Base-by-base conservation (phyloP, 2,113 vertebrate species). In the Prietella phreatophila region DNA sequence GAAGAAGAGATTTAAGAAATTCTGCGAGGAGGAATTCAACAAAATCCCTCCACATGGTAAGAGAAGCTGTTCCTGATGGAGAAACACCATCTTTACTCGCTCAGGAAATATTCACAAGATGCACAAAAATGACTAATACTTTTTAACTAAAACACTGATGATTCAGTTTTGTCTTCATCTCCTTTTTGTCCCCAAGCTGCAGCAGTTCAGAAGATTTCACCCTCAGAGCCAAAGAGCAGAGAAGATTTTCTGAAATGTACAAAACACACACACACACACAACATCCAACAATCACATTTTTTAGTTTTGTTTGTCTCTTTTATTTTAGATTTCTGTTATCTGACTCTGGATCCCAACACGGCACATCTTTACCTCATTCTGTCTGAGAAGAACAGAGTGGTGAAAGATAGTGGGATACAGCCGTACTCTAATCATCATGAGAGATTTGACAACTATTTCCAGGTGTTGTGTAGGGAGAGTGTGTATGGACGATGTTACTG, bases 231-330 rank as follows among this genome's bases (percentile, higher is more conserved):
- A 1, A 55, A 80, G 17, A 50, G 36, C 82, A 84, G 82, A 67
- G 60, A 84, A 17, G 82, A 84, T 15, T 65, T 83, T 65, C 22
- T 83, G 19, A 63, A 83, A 83, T 42, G 82, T 65, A 83, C 6
- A 7, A 42, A 65, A 33, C 61, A 71, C 30, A 36, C 67, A 36
- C 75, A 71, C 30, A 71, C 33, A 71, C 39, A 36, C 33, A 78
- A 7, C 47, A 47, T 47, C 47, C 47, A 47, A 47, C 6, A 47
- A 47, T 47, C 13, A 17, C 2, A 30, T 69, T 30, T 30, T 30
- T 15, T 42, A 7, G 9, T 17, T 75, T 4, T 42, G 10, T 1
- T 19, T 42, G 25, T 47, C 3, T 20, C 4, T 71, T 36, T 42
- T 42, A 9, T 73, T 73, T 73, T 42, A 73, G 33, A 73, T 39